These are phyloP conservation scores for Nycticebus coucang DNA, from an alignment of 2,113 vertebrate genomes.

Conservation along the genomic window DNA sequence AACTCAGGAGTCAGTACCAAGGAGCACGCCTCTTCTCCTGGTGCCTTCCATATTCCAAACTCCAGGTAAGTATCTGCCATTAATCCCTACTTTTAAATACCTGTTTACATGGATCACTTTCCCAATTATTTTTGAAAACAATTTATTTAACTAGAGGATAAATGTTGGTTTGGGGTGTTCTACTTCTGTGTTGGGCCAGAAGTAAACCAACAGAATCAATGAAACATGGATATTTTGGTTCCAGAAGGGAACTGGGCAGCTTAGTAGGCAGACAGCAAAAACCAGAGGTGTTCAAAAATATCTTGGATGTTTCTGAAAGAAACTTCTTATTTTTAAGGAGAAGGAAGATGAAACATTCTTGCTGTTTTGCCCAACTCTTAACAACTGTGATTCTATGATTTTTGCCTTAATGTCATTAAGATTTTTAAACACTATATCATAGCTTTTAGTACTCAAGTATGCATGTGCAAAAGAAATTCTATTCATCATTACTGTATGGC, in stretches of 20 bases:
- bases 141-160: neutral
- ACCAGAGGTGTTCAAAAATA: neutral
- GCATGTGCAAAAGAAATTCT: neutral
- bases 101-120: neutral
- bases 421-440: neutral
- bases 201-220: neutral
- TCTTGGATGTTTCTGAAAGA: neutral
- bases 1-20: neutral
- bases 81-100: neutral
- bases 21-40: neutral
- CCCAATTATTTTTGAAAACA: slow-evolving; percentile 5
- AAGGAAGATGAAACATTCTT: neutral
- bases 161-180: neutral
- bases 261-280: neutral
- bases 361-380: neutral
- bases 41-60: neutral
- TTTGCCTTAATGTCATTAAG: neutral
- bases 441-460: neutral
- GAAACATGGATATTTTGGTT: neutral
- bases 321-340: neutral
- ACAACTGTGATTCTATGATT: neutral
- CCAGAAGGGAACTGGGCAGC: neutral
- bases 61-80: neutral
- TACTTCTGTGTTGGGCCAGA: neutral
- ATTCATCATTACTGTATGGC: neutral